Base-by-base conservation (phyloP, 1,140 invertebrate species). In the Euura saliciscinereae region DNA sequence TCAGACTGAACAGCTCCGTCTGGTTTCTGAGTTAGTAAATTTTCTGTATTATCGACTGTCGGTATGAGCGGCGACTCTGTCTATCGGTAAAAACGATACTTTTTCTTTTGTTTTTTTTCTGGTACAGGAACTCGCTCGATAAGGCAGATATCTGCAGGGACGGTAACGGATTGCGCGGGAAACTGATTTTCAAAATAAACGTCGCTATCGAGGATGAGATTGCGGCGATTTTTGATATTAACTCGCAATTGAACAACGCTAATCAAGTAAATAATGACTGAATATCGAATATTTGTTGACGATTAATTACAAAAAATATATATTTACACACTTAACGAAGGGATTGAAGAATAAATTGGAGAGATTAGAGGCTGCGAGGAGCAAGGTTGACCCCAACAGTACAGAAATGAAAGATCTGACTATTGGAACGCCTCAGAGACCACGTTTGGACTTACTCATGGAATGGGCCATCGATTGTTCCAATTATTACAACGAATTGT, bases 161-260 rank as follows among this genome's bases (percentile, higher is more conserved):
- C 2, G 70, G 77, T 6, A 59, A n/a, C 0, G 74, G 74, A 0
- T 8, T 78, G 6, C 71, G 76, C 1, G 79, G 82, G 42, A 81
- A 73, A 77, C 74, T 84, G 6, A 77, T 80, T 42, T 81, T 79
- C 28, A 83, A 84, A 76, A 83, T 85, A 11, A 71, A 76, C 5
- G 74, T 76, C 44, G 77, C 78, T 4, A 78, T 85, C 8, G 78
- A 84, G 46, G 70, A 80, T 3, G 83, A 85, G 69, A n/a, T 84
- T 2, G 4, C 42, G 0, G 3, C 59, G 0, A 69, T 85, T 42
- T 43, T 51, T 0, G 69, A 82, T 5, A 70, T 76, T 65, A 11
- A 76, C 44, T 64, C 10, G 1, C 70, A 43, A 42, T 70, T 82
- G 2, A 80, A 80, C 44, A 75, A 80, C 64, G 4, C 68, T 5